phyloP scores from a whole-genome alignment of 1,140 invertebrate genomes.

The Drosophila baimaii region DNA sequence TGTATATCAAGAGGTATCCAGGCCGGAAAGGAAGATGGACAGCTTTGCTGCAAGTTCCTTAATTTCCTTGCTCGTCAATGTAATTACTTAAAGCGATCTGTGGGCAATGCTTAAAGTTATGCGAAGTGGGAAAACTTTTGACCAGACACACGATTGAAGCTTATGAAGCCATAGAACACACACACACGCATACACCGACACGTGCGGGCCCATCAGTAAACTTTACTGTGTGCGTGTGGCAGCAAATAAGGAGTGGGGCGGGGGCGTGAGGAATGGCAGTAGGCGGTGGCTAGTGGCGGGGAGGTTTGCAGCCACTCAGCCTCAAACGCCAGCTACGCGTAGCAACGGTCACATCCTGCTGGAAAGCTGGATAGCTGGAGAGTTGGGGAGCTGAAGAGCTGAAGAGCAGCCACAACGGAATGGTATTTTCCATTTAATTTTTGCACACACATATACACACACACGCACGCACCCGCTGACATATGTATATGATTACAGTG shows the following conservation, averaged over 20 bases:
- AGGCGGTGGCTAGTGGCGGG: not conserved
- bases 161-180: conserved; percentile 51
- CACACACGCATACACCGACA: conserved; percentile 27
- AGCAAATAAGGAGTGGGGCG: conserved; percentile 11
- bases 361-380: conserved; percentile 15
- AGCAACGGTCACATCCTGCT: conserved; percentile 69
- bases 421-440: conserved; percentile 79
- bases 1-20: not conserved
- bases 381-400: conserved; percentile 31
- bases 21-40: not conserved
- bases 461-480: conserved; percentile 23
- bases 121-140: conserved; percentile 26
- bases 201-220: conserved; percentile 29
- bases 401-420: conserved; percentile 41
- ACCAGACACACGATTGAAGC: conserved; percentile 45
- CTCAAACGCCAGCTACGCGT: conserved; percentile 55
- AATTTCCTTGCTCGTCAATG: conserved; percentile 12
- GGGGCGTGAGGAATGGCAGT: not conserved
- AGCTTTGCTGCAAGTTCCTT: not conserved
- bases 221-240: conserved; percentile 19
- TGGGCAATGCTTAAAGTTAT: conserved; percentile 29
- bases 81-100: conserved; percentile 41
- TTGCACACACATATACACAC: conserved; percentile 57
- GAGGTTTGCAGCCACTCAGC: conserved; percentile 42
- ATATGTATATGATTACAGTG: conserved; percentile 30